Evolutionary conservation across 2,113 vertebrate species (phyloP).

Genomic region (Pontoporia blainvillei): DNA sequence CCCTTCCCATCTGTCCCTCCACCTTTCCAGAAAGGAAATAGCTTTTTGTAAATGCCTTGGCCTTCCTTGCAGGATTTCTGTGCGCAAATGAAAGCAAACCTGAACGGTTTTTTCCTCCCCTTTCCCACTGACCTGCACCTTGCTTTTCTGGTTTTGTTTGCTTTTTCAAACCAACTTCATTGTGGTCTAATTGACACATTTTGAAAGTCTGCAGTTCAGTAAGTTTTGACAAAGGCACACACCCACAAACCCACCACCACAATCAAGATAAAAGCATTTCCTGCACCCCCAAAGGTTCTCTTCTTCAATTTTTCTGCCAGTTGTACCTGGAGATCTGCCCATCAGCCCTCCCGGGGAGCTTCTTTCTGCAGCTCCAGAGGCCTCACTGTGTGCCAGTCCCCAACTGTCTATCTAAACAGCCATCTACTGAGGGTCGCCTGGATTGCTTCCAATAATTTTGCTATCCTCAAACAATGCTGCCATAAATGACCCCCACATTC

Average conservation of each 20-base stretch:
- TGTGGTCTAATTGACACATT: not conserved
- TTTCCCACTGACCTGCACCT: not conserved
- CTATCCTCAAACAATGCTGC: not conserved
- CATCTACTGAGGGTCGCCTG: not conserved
- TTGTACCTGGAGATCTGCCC: not conserved
- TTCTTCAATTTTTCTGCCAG: not conserved
- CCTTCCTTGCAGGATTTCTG: not conserved
- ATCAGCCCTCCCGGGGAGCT: not conserved
- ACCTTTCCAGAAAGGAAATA: not conserved
- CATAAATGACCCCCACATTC: accelerated
- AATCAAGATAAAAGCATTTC: not conserved
- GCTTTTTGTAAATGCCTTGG: not conserved
- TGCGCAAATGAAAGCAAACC: not conserved
- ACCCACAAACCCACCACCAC: not conserved
- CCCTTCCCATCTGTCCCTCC: not conserved
- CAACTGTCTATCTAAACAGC: not conserved
- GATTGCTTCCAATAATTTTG: not conserved
- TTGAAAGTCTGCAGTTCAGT: not conserved
- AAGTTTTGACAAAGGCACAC: not conserved
- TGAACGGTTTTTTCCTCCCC: not conserved
- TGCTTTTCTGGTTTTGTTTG: not conserved
- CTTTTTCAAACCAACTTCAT: not conserved
- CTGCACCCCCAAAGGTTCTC: not conserved
- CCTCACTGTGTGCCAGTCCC: not conserved
- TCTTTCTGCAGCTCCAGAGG: not conserved